Evolutionary conservation across 2,797 vertebrate species (phyloP), one percentile per base, ranked within the genome.

Genomic region (Propithecus deckenii): DNA sequence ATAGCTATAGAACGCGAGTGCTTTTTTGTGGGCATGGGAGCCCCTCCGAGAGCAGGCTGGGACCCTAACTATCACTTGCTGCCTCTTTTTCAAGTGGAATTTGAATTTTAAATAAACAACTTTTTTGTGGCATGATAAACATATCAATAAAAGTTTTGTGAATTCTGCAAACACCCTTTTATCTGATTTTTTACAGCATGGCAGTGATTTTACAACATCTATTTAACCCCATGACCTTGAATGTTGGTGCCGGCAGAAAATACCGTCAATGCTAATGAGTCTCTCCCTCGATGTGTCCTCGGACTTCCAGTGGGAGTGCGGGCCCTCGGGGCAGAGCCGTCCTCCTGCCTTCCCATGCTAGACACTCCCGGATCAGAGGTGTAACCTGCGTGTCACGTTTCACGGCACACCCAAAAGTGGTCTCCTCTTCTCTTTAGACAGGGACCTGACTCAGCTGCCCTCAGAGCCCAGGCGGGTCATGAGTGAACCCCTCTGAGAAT

Each of bases 51-150:
- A 89, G 69, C 69, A 83, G 95, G 83, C 93, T 81, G 91, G 83
- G 50, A 79, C 89, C 93, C 87, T 93, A 12, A 50, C 23, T 48
- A 57, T 75, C 18, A 74, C 96, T 90, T 94, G 84, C 89, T 76
- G 10, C 57, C 89, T 94, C 71, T 95, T 93, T 96, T 96, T 94
- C 97, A 86, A 97, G 94, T 97, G 96, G 94, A 72, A 61, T 96
- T 84, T 91, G 84, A 97, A 96, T 98, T 97, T 98, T 96, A 98
- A 57, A 96, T 96, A 94, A 94, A 95, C 74, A 95, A 69, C 38
- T 14, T 89, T 93, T 94, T 74, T 52, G 97, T 57, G 97, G 80
- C 96, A 28, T 98, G 93, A 97, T 96, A 96, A 97, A 86, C 43
- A 48, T 89, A 76, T 61, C 94, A 98, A 96, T 96, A 98, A 97